Conservation (phyloP, 2,113 vertebrate species). For the Sphyrna mokarran region DNA sequence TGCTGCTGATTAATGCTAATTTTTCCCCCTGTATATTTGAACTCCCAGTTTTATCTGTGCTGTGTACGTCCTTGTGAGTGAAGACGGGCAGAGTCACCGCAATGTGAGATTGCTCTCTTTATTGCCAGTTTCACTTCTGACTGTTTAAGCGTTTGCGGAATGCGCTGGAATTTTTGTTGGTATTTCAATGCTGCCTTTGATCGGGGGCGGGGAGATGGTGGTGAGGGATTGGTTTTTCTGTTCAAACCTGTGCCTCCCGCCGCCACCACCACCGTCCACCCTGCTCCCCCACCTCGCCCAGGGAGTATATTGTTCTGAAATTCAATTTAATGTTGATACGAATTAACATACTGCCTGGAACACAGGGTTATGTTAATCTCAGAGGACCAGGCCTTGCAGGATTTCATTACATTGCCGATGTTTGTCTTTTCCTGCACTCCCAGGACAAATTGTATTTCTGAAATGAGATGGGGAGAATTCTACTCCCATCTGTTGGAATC, state of each 20-base stretch:
- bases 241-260: not conserved
- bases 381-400: conserved; percentile 36
- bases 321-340: conserved; percentile 37
- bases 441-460: conserved; percentile 37
- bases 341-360: conserved; percentile 39
- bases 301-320: conserved; percentile 42
- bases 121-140: not conserved
- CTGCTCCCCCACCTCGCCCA: not conserved
- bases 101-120: not conserved
- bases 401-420: conserved; percentile 39
- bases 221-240: not conserved
- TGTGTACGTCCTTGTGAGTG: not conserved
- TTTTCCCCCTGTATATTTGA: not conserved
- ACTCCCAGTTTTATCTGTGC: not conserved
- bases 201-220: not conserved
- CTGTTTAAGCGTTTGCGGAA: not conserved
- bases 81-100: not conserved
- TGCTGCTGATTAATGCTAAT: not conserved
- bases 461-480: not conserved
- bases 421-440: conserved; percentile 32
- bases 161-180: not conserved
- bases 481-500: not conserved
- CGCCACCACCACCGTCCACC: too few species aligned
- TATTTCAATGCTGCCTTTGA: not conserved
- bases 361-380: conserved; percentile 40